Evolutionary conservation across 2,797 vertebrate species (phyloP), one percentile per base, ranked within the genome.

Genomic region (Allobates femoralis): DNA sequence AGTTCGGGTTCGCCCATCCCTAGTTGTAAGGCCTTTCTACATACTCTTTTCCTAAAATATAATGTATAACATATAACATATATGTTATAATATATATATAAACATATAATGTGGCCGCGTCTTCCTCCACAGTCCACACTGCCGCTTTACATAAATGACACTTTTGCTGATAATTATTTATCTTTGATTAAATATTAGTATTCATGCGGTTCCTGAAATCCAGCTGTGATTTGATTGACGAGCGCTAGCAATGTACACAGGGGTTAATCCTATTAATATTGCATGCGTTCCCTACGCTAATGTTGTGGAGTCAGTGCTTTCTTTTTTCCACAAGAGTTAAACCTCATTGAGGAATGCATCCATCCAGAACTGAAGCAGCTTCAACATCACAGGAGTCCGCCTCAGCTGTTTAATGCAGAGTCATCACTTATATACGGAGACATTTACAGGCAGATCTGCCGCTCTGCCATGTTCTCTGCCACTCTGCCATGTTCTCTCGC

Each of bases 231-330:
- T 19, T 58, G 81, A 83, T 60, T 46, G 81, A 46, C 77, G 16
- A 3, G 10, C 7, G 32, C 77, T n/a, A 6, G 5, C 11, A n/a
- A 32, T 6, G 32, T 37, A 16, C 56, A 26, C n/a, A 51, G 69
- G 71, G 82, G 82, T 84, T 84, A 84, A 75, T 76, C 19, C 15
- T 58, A 84, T 64, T 62, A 62, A 84, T 60, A 56, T 30, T 78
- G 37, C 28, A 67, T 73, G 51, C 16, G 28, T 66, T 4, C 28
- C 50, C 26, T 69, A 11, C 50, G 21, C 46, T 19, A 74, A 84
- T 73, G 71, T 5, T 46, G 26, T 74, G 18, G 30, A 84, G 56
- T 84, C 82, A 75, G 82, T 60, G 37, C 71, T 80, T 79, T 64
- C 41, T 28, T 11, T 64, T 46, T 76, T 32, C 26, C 56, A 75